These are phyloP conservation scores for Gambusia yucatana DNA, from an alignment of 2,797 vertebrate species.

Conservation along the genomic window DNA sequence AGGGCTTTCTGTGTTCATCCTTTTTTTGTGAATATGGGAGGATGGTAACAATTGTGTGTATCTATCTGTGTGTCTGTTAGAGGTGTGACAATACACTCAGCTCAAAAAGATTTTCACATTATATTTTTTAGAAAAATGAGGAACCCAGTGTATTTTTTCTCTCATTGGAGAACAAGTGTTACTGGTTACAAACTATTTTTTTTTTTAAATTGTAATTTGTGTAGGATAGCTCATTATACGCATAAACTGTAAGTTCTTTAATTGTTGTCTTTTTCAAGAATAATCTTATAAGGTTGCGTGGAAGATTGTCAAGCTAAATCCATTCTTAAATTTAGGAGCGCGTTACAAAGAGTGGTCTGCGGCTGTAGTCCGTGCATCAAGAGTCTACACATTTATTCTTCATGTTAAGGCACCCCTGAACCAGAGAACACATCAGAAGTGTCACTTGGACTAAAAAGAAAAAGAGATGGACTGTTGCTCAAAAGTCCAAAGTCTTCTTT, in stretches of 20 bases:
- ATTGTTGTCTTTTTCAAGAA: neutral
- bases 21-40: conserved; percentile 8
- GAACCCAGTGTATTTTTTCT: neutral
- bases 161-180: neutral
- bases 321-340: neutral
- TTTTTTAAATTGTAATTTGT: neutral
- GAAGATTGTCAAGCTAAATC: neutral
- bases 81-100: neutral
- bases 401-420: neutral
- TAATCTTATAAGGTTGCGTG: neutral
- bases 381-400: neutral
- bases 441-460: neutral
- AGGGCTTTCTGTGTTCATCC: conserved; percentile 23
- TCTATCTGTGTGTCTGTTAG: conserved; percentile 3
- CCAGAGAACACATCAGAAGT: neutral
- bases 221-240: neutral
- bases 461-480: neutral
- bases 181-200: neutral
- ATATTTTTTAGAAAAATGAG: neutral
- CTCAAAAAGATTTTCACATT: neutral
- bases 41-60: neutral
- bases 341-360: neutral
- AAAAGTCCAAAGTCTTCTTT: neutral
- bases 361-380: neutral
- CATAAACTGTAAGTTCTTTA: too few species aligned